Conservation (phyloP, 2,888 invertebrate genomes). For the Ceraclea dissimilis region DNA sequence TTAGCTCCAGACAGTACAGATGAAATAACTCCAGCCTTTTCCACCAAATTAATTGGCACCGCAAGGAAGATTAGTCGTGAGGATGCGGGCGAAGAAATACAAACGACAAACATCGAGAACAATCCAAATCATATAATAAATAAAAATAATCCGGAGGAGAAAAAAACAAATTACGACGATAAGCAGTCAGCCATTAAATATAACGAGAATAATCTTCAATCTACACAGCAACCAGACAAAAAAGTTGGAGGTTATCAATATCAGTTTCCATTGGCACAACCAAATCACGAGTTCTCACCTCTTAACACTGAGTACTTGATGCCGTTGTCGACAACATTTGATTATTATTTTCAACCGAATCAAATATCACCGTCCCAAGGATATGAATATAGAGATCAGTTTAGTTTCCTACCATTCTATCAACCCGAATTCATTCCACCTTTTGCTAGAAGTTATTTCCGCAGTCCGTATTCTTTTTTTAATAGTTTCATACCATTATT, state of each 20-base stretch:
- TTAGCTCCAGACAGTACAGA: slow-evolving; percentile 1
- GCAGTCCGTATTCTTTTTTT: background rate
- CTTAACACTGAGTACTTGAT: background rate
- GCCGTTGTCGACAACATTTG: background rate
- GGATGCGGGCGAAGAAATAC: background rate
- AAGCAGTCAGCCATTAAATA: background rate
- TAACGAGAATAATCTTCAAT: background rate
- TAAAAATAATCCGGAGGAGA: background rate
- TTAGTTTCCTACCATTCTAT: slow-evolving; percentile 9
- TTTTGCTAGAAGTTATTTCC: background rate
- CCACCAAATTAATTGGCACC: background rate
- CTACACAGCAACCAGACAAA: background rate
- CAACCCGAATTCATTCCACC: slow-evolving; percentile 3
- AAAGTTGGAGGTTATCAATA: background rate
- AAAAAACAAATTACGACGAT: background rate
- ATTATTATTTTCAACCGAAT: background rate
- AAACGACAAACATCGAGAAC: background rate
- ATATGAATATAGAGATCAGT: background rate
- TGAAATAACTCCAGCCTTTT: slow-evolving; percentile 11
- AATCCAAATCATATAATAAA: background rate
- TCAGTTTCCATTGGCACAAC: slow-evolving; percentile 5
- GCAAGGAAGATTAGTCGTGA: background rate
- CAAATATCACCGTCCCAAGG: background rate
- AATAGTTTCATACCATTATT: slow-evolving; percentile 10
- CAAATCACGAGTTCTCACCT: background rate